phyloP scores from a whole-genome alignment of 2,113 vertebrate species.

The Paracanthobrama guichenoti region DNA sequence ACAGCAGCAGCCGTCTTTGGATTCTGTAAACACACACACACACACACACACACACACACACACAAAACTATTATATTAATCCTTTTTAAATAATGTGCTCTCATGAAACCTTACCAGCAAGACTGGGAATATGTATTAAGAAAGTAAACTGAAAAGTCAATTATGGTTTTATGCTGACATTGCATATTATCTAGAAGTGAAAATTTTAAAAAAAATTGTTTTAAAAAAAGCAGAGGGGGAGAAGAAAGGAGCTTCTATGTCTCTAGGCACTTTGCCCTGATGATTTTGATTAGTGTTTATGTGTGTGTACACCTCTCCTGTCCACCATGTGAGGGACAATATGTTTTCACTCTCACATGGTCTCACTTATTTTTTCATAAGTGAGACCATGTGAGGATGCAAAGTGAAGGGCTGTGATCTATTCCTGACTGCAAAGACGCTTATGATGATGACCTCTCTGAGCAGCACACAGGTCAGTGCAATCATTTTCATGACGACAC shows the following conservation, averaged over 20 bases:
- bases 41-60: no score
- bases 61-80: no score
- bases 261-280: background rate
- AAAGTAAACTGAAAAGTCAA: background rate
- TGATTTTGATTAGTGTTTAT: background rate
- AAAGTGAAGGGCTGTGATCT: background rate
- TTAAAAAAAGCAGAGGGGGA: background rate
- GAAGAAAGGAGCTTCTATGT: background rate
- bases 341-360: background rate
- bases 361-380: background rate
- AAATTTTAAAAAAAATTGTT: background rate
- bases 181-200: background rate
- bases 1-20: constrained; percentile 81
- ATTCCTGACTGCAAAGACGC: background rate
- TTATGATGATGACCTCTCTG: background rate
- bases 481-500: background rate
- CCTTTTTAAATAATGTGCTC: background rate
- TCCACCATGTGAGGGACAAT: constrained; percentile 15
- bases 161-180: no score
- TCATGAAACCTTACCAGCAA: background rate
- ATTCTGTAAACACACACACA: constrained; percentile 76
- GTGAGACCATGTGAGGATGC: constrained; percentile 8
- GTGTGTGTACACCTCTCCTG: background rate
- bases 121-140: background rate
- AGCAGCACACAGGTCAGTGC: background rate